phyloP scores from a whole-genome alignment of 2,888 invertebrate species.

The Ischnus inquisitorius region DNA sequence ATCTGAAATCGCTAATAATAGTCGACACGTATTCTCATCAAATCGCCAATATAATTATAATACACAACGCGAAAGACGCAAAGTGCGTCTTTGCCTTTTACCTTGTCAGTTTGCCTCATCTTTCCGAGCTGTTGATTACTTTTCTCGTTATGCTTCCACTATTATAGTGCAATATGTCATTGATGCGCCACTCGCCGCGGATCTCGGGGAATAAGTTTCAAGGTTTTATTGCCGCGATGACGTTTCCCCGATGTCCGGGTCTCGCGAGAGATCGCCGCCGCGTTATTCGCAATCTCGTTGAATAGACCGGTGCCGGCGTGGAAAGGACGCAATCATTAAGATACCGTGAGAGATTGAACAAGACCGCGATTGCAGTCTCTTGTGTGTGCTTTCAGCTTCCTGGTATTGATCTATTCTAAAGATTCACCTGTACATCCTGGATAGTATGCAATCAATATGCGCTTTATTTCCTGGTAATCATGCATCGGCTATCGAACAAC shows the following conservation, averaged over 20 bases:
- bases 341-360: slow-evolving; percentile 54
- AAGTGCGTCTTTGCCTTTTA: slow-evolving; percentile 53
- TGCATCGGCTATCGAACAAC: slow-evolving; percentile 21
- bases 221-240: slow-evolving; percentile 51
- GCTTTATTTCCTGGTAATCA: slow-evolving; percentile 38
- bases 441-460: slow-evolving; percentile 17
- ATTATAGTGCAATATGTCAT: slow-evolving; percentile 56
- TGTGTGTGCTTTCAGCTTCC: slow-evolving; percentile 21
- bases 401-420: slow-evolving; percentile 54
- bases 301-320: not conserved
- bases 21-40: slow-evolving; percentile 29
- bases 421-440: slow-evolving; percentile 24
- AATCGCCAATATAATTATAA: slow-evolving; percentile 52
- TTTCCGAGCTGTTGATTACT: slow-evolving; percentile 57
- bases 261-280: not conserved
- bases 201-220: slow-evolving; percentile 54
- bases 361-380: slow-evolving; percentile 23
- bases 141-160: slow-evolving; percentile 61
- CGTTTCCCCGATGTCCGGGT: slow-evolving; percentile 59
- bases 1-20: slow-evolving; percentile 59
- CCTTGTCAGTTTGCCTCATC: slow-evolving; percentile 48
- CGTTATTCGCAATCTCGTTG: slow-evolving; percentile 29
- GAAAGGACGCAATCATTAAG: slow-evolving; percentile 51
- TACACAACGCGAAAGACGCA: slow-evolving; percentile 23
- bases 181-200: slow-evolving; percentile 46